Evolutionary conservation across 1,140 invertebrate genomes (phyloP), one percentile per base, ranked within the genome.

Genomic region (Bombus sibiricus): DNA sequence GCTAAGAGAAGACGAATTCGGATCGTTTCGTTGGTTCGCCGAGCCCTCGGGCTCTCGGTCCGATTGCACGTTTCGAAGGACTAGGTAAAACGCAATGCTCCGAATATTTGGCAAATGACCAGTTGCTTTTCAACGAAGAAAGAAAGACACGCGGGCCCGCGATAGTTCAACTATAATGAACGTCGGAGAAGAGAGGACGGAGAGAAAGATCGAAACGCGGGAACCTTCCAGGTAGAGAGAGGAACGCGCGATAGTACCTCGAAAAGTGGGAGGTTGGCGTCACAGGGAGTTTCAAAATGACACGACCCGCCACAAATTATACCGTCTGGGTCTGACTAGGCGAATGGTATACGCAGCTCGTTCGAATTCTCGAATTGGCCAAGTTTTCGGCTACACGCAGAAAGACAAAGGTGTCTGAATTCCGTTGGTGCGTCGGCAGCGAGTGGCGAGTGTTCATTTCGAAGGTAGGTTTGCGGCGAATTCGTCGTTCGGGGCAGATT

Each of bases 21-120:
- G 43, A 81, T 83, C 86, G 86, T 47, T 53, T 53, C 47, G 80
- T 59, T 13, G n/a, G 47, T 81, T 59, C 76, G 69, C 79, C 85
- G 89, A 86, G 77, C 89, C 92, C 91, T 84, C 81, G 80, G 90
- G 91, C 87, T 12, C 53, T 74, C 41, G 32, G 53, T 22, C 68
- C 72, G 72, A 83, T 81, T 85, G 74, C 47, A 74, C 78, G 53
- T 74, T 78, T 77, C 78, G 34, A 75, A 68, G n/a, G 81, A 59
- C 89, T 83, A 53, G 84, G 83, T 87, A 91, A 53, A 53, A 92
- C 88, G 90, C 94, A 94, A 94, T 94, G 92, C 92, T 93, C 90
- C 92, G 92, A 95, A 94, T 95, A 94, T 94, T 94, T 94, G 89
- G 68, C 92, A 94, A 95, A 95, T 94, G 90, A 92, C 90, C 90